Percentiles rank a stretch among this genome's conserved stretches.
These are phyloP conservation scores for Drosophila kuntzei DNA, from an alignment of 2,888 invertebrate genomes.

Conservation along the genomic window DNA sequence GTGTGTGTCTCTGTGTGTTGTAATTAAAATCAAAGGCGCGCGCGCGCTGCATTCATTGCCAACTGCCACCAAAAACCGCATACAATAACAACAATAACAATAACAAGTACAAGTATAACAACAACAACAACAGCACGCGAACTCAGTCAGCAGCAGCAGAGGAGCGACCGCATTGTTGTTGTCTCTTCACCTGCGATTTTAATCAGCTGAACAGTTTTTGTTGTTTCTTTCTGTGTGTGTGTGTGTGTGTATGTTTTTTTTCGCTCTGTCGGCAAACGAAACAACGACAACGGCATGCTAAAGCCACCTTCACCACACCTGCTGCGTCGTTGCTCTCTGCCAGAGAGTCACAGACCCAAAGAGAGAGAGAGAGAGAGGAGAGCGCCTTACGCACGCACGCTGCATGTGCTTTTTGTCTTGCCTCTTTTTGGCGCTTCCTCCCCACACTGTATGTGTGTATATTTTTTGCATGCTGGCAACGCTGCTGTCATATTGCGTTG, in stretches of 20 bases:
- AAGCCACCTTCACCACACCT: slow-evolving; percentile 74
- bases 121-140: slow-evolving; percentile 40
- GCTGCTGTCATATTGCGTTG: slow-evolving; percentile 33
- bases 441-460: slow-evolving; percentile 16
- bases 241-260: slow-evolving; percentile 21
- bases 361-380: slow-evolving; percentile 5
- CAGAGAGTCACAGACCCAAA: background rate
- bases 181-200: slow-evolving; percentile 71
- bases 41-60: slow-evolving; percentile 72
- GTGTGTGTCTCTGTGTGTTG: slow-evolving; percentile 65
- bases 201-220: slow-evolving; percentile 67
- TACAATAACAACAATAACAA: slow-evolving; percentile 37
- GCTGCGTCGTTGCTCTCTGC: slow-evolving; percentile 57
- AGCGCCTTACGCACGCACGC: slow-evolving; percentile 3
- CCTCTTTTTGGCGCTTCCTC: slow-evolving; percentile 35
- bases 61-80: slow-evolving; percentile 58
- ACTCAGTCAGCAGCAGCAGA: slow-evolving; percentile 29
- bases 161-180: slow-evolving; percentile 19
- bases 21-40: slow-evolving; percentile 75
- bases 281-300: slow-evolving; percentile 28
- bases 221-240: slow-evolving; percentile 3
- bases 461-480: slow-evolving; percentile 57
- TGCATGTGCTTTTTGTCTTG: slow-evolving; percentile 25
- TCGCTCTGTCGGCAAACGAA: slow-evolving; percentile 24
- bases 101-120: slow-evolving; percentile 20